Percentiles rank a stretch among this genome's conserved stretches.
Conservation (phyloP, 2,888 invertebrate species). For the Mamestra brassicae region DNA sequence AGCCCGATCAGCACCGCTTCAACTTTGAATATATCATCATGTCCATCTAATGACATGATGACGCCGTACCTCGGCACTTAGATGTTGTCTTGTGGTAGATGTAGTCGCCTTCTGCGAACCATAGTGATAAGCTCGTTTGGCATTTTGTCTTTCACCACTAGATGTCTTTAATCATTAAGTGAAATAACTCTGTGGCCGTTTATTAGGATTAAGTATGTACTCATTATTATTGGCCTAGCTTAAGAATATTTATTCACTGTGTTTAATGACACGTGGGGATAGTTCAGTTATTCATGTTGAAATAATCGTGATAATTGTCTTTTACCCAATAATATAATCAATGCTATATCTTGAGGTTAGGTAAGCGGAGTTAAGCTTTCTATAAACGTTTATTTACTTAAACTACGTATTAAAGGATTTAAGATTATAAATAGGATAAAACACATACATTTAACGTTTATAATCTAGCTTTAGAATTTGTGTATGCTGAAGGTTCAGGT, state of each 20-base stretch:
- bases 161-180: too few species aligned
- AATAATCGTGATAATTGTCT: neutral
- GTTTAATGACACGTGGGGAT: neutral
- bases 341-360: too few species aligned
- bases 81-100: neutral
- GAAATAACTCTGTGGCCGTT: too few species aligned
- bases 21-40: too few species aligned
- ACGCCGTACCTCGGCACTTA: neutral
- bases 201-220: neutral
- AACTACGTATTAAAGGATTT: too few species aligned
- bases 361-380: neutral
- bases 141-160: neutral
- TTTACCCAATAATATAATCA: too few species aligned
- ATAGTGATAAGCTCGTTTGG: slow-evolving; percentile 1
- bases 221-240: neutral
- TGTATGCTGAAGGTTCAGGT: too few species aligned
- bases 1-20: too few species aligned
- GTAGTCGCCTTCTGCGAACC: neutral
- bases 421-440: too few species aligned
- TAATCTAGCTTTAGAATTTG: too few species aligned
- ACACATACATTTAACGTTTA: too few species aligned
- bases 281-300: too few species aligned
- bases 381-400: neutral
- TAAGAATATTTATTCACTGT: neutral
- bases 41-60: slow-evolving; percentile 19